phyloP scores from a whole-genome alignment of 2,888 invertebrate genomes.

The Drosophila mulleri region DNA sequence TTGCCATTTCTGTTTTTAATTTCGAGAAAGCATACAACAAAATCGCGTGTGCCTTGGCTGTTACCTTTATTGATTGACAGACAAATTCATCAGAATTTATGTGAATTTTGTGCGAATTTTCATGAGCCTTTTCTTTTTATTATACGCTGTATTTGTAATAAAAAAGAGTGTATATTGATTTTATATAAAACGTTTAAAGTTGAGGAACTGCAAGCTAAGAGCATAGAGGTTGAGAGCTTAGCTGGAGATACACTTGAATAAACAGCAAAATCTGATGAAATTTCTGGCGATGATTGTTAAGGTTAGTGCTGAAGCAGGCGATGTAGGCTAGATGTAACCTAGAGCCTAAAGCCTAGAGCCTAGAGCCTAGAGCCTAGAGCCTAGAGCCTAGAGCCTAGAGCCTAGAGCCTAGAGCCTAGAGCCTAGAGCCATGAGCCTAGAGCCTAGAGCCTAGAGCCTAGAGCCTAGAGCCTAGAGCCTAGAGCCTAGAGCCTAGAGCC shows the following conservation, averaged over 20 bases:
- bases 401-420: no score
- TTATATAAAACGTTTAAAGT: background rate
- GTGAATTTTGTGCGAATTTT: constrained; percentile 26
- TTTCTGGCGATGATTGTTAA: background rate
- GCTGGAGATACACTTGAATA: background rate
- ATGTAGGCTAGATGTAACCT: no score
- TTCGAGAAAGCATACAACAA: constrained; percentile 23
- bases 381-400: background rate
- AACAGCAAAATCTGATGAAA: background rate
- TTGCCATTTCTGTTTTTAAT: constrained; percentile 27
- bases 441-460: background rate
- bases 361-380: background rate
- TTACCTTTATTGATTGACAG: constrained; percentile 58
- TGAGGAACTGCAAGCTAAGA: background rate
- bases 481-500: background rate
- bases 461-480: background rate
- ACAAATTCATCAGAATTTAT: constrained; percentile 47
- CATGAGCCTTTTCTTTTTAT: constrained; percentile 4
- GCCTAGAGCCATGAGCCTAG: no score
- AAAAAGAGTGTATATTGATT: background rate
- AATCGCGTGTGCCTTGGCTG: constrained; percentile 27
- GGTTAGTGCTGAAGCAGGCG: no score
- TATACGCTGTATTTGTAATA: background rate
- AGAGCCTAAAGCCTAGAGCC: no score
- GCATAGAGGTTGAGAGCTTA: background rate